phyloP scores from a whole-genome alignment of 2,797 vertebrate genomes.

The Manis javanica region DNA sequence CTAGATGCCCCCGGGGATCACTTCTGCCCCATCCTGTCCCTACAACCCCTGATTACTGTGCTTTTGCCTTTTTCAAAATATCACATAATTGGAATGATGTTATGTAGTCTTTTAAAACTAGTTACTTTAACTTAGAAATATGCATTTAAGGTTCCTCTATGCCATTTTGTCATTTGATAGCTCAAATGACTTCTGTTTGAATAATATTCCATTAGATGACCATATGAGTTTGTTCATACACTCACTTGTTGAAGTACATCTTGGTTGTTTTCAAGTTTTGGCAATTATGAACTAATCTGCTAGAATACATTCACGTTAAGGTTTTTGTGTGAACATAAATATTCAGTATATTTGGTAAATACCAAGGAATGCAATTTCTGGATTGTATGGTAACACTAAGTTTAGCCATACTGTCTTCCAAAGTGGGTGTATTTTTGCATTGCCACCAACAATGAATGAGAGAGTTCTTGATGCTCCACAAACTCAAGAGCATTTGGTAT shows the following conservation, averaged over 20 bases:
- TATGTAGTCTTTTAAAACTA: not conserved
- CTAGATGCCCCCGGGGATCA: not conserved
- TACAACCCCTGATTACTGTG: not conserved
- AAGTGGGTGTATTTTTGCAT: not conserved
- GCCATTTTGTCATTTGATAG: not conserved
- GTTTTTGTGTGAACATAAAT: not conserved
- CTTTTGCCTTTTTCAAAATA: not conserved
- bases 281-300: not conserved
- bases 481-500: not conserved
- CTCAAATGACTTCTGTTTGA: not conserved
- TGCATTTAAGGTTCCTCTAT: not conserved
- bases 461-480: not conserved
- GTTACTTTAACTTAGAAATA: not conserved
- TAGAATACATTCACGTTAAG: not conserved
- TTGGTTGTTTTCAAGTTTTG: not conserved
- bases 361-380: not conserved
- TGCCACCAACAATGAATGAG: not conserved
- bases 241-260: not conserved
- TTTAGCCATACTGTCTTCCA: not conserved
- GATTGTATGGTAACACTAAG: not conserved
- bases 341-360: not conserved
- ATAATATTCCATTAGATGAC: not conserved
- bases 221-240: not conserved
- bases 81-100: not conserved
- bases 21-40: not conserved